Conservation (phyloP, 2,113 vertebrate genomes). For the Microtus montanus region DNA sequence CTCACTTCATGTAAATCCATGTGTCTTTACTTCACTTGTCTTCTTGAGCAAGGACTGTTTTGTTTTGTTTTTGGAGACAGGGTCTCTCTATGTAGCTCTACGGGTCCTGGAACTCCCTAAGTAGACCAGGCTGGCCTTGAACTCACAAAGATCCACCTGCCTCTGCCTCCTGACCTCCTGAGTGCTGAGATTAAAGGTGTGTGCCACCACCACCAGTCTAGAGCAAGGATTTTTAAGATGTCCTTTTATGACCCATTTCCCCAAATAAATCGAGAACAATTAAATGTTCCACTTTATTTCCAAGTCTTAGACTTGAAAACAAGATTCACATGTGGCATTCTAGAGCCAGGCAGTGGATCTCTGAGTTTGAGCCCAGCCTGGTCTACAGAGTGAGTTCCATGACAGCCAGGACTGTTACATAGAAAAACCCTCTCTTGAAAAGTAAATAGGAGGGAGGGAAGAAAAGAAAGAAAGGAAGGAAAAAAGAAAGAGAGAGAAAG, state of each 20-base stretch:
- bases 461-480: no score
- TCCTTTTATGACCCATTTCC: constrained; percentile 48
- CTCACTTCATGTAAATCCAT: constrained; percentile 43
- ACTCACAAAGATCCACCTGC: background rate
- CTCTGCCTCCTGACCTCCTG: background rate
- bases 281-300: constrained; percentile 35
- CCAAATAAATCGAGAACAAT: constrained; percentile 30
- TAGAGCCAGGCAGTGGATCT: background rate
- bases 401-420: background rate
- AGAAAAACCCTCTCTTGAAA: background rate
- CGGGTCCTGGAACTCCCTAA: background rate
- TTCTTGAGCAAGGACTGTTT: background rate
- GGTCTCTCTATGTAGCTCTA: background rate
- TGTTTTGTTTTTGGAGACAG: background rate
- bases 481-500: no score
- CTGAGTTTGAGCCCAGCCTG: background rate
- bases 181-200: background rate
- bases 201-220: background rate
- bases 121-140: background rate
- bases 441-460: background rate
- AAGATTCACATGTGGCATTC: background rate
- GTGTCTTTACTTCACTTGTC: constrained; percentile 15
- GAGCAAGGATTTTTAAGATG: constrained; percentile 25
- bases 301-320: constrained; percentile 31
- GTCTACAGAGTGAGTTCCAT: background rate